Base-by-base conservation (phyloP, 2,113 vertebrate genomes). In the Caracal caracal region DNA sequence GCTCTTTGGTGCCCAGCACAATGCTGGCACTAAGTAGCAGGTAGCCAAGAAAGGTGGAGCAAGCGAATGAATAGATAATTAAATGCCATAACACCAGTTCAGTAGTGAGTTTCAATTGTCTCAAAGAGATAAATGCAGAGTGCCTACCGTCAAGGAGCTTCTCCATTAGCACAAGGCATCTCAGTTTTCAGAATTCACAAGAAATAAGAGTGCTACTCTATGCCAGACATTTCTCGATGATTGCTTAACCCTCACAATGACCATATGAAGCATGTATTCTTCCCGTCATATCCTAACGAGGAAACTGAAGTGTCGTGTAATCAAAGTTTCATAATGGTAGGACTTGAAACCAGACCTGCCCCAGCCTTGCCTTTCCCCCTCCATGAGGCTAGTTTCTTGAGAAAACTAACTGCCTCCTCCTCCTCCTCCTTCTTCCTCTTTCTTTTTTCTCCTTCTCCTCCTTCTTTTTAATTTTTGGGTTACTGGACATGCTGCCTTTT, bases 381-480 rank as follows among this genome's bases (percentile, higher is more conserved):
- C 11, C 13, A 13, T 0, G 2, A 10, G 26, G 70, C 17, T 56
- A 12, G 80, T 59, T 66, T 93, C 59, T 84, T 70, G 87, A 89
- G 66, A 95, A 84, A 40, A 70, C 24, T 49, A 61, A 17, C 0
- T 37, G 10, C 11, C 8, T 1, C 20, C 56, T 79, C 28, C 26
- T 88, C 43, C 19, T 75, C n/a, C 10, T 85, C 66, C 66, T 30
- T 12, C 37, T 51, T 53, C 30, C 51, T 63, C 8, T 43, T 53
- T 24, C 5, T 17, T 13, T 6, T n/a, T 17, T n/a, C 61, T 51
- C 75, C 43, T 96, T 61, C 53, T 75, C 33, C 24, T 94, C 49
- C n/a, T 89, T 75, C 11, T 95, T 73, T 76, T 95, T 75, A 95
- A 30, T 95, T 51, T 81, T 65, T 86, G 65, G 59, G 11, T 35